Evolutionary conservation across 1,140 invertebrate genomes (phyloP).

Genomic region (Plodia interpunctella): DNA sequence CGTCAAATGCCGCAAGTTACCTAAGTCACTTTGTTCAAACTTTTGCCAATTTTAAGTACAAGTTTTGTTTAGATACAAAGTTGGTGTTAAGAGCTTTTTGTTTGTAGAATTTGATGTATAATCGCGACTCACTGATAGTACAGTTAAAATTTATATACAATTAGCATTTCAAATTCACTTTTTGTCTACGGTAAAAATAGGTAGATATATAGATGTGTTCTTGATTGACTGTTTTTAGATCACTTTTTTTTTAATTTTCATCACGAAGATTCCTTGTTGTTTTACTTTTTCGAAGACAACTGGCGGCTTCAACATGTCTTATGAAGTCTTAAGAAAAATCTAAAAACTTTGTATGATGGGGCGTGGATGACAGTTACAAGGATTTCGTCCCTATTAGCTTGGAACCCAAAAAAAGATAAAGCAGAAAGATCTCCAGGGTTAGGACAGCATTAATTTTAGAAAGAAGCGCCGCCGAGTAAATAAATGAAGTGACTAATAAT

Average conservation of each 20-base stretch:
- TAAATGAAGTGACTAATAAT: conserved; percentile 76
- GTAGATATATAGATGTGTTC: too few relatives aligned
- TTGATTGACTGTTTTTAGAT: too few relatives aligned
- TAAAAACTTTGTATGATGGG: too few relatives aligned
- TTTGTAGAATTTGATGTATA: conserved; percentile 34
- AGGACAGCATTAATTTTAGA: conserved; percentile 61
- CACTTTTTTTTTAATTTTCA: too few relatives aligned
- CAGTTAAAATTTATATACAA: conserved; percentile 20
- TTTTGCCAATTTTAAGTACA: conserved; percentile 59
- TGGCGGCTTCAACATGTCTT: too few relatives aligned
- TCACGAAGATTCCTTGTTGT: too few relatives aligned
- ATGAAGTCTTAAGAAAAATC: too few relatives aligned
- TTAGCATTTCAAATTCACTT: not conserved
- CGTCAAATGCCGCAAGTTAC: conserved; percentile 46
- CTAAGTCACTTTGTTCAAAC: conserved; percentile 66
- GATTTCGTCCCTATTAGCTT: too few relatives aligned
- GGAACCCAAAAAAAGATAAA: not conserved
- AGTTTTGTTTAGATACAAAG: conserved; percentile 57
- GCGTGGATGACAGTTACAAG: too few relatives aligned
- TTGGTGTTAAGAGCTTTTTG: conserved; percentile 46
- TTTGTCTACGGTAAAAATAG: not conserved
- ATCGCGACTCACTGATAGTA: conserved; percentile 39
- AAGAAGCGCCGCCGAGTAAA: conserved; percentile 66
- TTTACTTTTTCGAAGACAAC: too few relatives aligned
- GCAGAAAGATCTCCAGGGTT: conserved; percentile 42